Evolutionary conservation across 2,113 vertebrate species (phyloP).

Genomic region (Uropsilus gracilis): DNA sequence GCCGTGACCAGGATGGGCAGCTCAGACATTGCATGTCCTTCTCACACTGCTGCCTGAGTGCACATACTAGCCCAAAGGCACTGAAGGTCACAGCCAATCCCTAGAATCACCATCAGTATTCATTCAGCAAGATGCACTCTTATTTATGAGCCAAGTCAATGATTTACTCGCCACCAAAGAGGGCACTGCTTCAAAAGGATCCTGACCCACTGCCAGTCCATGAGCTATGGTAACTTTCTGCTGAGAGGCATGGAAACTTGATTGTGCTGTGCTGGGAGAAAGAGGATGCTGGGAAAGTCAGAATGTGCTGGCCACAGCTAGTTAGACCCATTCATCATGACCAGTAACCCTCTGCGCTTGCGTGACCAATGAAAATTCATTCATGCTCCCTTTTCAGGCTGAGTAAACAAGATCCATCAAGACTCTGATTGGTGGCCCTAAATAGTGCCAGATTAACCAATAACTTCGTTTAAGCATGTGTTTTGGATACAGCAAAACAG

Average conservation of each 20-base stretch:
- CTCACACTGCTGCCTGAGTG: neutral
- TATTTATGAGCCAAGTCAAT: constrained; percentile 42
- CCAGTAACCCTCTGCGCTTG: constrained; percentile 50
- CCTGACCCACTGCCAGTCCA: neutral
- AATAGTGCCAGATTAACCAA: constrained; percentile 2
- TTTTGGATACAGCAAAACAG: neutral
- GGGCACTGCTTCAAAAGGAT: neutral
- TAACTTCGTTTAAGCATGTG: neutral
- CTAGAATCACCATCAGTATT: neutral
- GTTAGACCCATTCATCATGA: constrained; percentile 54
- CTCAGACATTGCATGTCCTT: too few relatives aligned
- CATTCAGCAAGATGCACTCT: constrained; percentile 38
- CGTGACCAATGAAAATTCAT: constrained; percentile 58
- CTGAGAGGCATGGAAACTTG: neutral
- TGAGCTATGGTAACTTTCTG: neutral
- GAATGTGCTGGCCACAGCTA: constrained; percentile 18
- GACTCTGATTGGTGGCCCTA: neutral
- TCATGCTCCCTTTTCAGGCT: constrained; percentile 52
- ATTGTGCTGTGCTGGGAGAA: neutral
- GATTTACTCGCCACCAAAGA: neutral
- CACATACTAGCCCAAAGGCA: neutral
- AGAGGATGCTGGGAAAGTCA: constrained; percentile 29
- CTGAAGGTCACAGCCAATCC: constrained; percentile 2
- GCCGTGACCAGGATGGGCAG: accelerated
- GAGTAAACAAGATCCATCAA: constrained; percentile 59